These are phyloP conservation scores for Anguilla megastoma DNA, from an alignment of 2,797 vertebrate genomes.

Conservation along the genomic window DNA sequence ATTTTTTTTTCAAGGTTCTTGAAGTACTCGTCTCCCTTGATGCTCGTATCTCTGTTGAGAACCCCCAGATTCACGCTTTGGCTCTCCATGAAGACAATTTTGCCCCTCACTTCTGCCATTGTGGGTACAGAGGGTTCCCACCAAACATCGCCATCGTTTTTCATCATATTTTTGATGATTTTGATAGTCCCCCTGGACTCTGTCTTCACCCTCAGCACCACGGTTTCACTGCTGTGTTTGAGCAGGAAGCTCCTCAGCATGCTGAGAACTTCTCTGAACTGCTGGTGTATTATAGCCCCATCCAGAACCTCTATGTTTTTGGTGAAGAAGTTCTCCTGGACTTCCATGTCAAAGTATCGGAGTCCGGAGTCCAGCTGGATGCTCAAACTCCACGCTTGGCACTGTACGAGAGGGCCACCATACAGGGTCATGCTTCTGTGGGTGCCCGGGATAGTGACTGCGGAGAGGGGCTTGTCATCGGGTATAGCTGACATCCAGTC, in stretches of 20 bases:
- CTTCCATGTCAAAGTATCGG: slow-evolving; percentile 58
- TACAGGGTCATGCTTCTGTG: slow-evolving; percentile 51
- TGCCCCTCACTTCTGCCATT: slow-evolving; percentile 52
- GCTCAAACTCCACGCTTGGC: slow-evolving; percentile 58
- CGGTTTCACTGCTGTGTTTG: slow-evolving; percentile 39
- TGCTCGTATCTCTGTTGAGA: slow-evolving; percentile 24
- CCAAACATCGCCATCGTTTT: slow-evolving; percentile 44
- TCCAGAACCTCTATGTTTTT: slow-evolving; percentile 38
- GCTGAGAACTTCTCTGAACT: slow-evolving; percentile 44
- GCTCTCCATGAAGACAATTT: slow-evolving; percentile 55
- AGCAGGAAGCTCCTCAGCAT: slow-evolving; percentile 48
- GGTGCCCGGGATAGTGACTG: slow-evolving; percentile 61
- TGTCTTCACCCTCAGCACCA: slow-evolving; percentile 52
- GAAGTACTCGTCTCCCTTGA: slow-evolving; percentile 37
- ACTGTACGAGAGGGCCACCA: slow-evolving; percentile 36
- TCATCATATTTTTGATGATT: slow-evolving; percentile 26
- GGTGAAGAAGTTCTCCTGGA: neutral
- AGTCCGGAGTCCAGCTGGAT: slow-evolving; percentile 57
- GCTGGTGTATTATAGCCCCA: slow-evolving; percentile 30
- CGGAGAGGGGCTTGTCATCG: slow-evolving; percentile 51
- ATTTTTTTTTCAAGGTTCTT: slow-evolving; percentile 36
- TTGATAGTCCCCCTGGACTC: rapidly evolving
- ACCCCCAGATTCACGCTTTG: slow-evolving; percentile 2
- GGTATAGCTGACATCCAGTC: slow-evolving; percentile 59
- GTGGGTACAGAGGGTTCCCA: slow-evolving; percentile 25